phyloP scores from a whole-genome alignment of 2,797 vertebrate genomes.

The Delichon dasypus region DNA sequence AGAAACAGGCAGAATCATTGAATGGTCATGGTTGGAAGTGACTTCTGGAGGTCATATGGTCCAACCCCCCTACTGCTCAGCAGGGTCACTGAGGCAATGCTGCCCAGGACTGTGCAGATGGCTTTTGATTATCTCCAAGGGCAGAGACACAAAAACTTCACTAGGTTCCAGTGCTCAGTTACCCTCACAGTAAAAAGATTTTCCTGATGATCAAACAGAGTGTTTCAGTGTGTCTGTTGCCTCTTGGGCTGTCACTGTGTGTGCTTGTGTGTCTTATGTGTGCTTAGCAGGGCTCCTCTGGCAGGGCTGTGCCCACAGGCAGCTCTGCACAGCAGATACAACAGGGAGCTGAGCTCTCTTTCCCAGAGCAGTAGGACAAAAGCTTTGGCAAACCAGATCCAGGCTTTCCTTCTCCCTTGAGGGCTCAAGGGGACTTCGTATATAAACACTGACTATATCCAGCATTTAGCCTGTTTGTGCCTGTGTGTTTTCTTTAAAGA shows the following conservation, averaged over 20 bases:
- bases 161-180: not conserved
- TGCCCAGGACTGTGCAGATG: not conserved
- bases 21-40: not conserved
- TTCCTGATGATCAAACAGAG: not conserved
- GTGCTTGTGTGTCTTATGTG: not conserved
- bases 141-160: not conserved
- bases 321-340: not conserved
- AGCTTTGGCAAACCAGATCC: not conserved
- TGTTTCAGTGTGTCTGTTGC: not conserved
- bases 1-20: not conserved
- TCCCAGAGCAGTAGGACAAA: not conserved
- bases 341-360: not conserved
- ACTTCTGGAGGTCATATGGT: not conserved
- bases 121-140: not conserved
- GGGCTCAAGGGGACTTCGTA: not conserved
- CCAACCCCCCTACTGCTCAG: rapidly evolving
- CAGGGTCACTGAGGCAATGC: not conserved
- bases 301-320: not conserved
- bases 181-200: not conserved
- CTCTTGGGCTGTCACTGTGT: not conserved
- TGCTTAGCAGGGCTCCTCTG: not conserved
- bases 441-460: not conserved
- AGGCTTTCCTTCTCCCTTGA: not conserved
- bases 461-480: not conserved
- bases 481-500: not conserved